Percentiles rank a stretch among this genome's conserved stretches.
Evolutionary conservation across 1,140 invertebrate genomes (phyloP).

Genomic region (Augochlora pura): DNA sequence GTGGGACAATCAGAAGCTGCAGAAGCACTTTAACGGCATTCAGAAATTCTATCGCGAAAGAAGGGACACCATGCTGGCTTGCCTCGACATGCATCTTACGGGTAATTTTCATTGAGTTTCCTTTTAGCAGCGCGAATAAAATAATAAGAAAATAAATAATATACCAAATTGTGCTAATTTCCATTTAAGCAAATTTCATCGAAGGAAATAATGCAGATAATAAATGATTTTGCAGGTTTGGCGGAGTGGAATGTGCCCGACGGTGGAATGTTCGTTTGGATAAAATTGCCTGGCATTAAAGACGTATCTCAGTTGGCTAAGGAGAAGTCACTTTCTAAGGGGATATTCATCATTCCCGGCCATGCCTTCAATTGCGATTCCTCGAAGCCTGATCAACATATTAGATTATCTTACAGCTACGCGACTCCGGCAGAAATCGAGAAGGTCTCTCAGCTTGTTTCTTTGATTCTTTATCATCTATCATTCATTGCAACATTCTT

Average conservation of each 20-base stretch:
- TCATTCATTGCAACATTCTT: background rate
- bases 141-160: too few relatives aligned
- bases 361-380: conserved; percentile 78
- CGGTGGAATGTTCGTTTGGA: conserved; percentile 84
- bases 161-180: too few relatives aligned
- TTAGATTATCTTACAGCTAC: conserved; percentile 81
- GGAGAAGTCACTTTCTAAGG: conserved; percentile 77
- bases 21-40: conserved; percentile 79
- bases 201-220: too few relatives aligned
- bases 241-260: conserved; percentile 82
- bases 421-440: conserved; percentile 80
- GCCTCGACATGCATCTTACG: conserved; percentile 81
- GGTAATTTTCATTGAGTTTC: conserved; percentile 69
- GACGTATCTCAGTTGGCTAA: conserved; percentile 79
- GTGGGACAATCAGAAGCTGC: conserved; percentile 80
- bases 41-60: conserved; percentile 80
- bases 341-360: conserved; percentile 81
- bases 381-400: conserved; percentile 74
- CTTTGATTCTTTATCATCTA: background rate
- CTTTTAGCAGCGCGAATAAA: too few relatives aligned
- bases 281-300: conserved; percentile 78
- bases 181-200: too few relatives aligned
- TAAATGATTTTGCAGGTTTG: conserved; percentile 74
- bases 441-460: conserved; percentile 68
- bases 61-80: conserved; percentile 79